Percentiles rank a stretch among this genome's conserved stretches.
Evolutionary conservation across 2,888 invertebrate species (phyloP).

Genomic region (Zaprionus lineosus): DNA sequence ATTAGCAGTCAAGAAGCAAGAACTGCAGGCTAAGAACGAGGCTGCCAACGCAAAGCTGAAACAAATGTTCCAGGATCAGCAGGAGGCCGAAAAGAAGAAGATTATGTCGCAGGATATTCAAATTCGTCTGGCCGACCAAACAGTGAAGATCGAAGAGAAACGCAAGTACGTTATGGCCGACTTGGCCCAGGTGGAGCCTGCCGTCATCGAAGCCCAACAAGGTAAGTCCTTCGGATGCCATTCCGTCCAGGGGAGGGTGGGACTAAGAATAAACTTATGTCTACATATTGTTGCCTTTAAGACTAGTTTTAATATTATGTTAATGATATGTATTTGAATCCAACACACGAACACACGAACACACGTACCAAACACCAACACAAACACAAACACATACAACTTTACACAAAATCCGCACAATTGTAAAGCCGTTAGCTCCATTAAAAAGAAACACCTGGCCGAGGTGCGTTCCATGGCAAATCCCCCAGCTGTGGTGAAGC

Average conservation of each 20-base stretch:
- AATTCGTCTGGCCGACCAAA: constrained; percentile 92
- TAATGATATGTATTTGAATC: constrained; percentile 33
- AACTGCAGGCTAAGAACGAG: constrained; percentile 98
- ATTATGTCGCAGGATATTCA: constrained; percentile 99
- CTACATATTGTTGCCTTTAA: constrained; percentile 21
- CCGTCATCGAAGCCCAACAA: constrained; percentile 98
- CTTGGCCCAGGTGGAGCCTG: constrained; percentile 98
- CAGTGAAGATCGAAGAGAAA: constrained; percentile 96
- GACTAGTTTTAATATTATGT: constrained; percentile 27
- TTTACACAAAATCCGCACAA: constrained; percentile 33
- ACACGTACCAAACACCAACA: constrained; percentile 17
- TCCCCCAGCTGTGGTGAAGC: constrained; percentile 95
- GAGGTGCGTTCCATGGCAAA: constrained; percentile 97
- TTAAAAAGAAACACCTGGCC: constrained; percentile 97
- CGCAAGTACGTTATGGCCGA: constrained; percentile 97
- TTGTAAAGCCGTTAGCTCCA: constrained; percentile 92
- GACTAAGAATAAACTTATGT: constrained; percentile 1
- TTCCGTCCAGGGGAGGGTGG: constrained; percentile 7
- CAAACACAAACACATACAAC: constrained; percentile 12
- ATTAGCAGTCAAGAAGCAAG: constrained; percentile 97
- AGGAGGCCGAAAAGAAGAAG: constrained; percentile 99
- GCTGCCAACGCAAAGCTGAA: constrained; percentile 99
- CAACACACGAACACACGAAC: constrained; percentile 29
- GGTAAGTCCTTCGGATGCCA: constrained; percentile 84
- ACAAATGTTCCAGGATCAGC: constrained; percentile 99